A percentile compares a stretch with the other conserved stretches of the same genome.
Conservation (phyloP, 2,113 vertebrate genomes). For the Syngnathus typhle region DNA sequence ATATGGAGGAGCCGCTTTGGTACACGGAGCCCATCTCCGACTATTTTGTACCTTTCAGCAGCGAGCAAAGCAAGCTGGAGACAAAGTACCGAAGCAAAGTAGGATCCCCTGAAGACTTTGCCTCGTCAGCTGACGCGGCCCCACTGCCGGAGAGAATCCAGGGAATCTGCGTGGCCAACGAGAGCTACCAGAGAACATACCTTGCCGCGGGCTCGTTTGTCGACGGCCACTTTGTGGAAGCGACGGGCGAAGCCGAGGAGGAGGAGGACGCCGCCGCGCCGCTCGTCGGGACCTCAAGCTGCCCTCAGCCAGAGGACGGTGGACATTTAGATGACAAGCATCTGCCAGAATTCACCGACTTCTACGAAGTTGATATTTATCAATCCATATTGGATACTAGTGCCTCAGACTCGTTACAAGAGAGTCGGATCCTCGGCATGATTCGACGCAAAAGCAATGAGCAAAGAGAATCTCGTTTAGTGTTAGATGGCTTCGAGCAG, state of each 20-base stretch:
- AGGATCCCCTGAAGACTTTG: constrained; percentile 64
- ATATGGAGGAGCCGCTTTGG: constrained; percentile 96
- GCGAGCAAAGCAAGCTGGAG: constrained; percentile 92
- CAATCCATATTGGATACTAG: constrained; percentile 99
- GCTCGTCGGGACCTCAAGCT: constrained; percentile 85
- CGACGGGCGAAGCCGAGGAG: constrained; percentile 84
- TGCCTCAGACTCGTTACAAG: constrained; percentile 97
- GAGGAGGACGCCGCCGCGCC: constrained; percentile 82
- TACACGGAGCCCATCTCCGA: constrained; percentile 96
- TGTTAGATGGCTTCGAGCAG: constrained; percentile 93
- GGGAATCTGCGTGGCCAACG: constrained; percentile 84
- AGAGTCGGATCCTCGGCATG: constrained; percentile 99
- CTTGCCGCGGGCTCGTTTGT: constrained; percentile 95
- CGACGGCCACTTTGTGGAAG: constrained; percentile 95
- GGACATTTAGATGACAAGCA: constrained; percentile 96
- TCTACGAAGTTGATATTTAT: constrained; percentile 99
- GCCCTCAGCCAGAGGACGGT: constrained; percentile 90
- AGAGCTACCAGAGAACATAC: constrained; percentile 84
- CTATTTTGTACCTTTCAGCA: constrained; percentile 89
- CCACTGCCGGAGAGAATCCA: constrained; percentile 82
- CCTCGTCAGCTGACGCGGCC: constrained; percentile 70
- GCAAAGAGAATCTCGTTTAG: constrained; percentile 91
- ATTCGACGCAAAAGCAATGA: constrained; percentile 95
- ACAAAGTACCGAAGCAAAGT: constrained; percentile 87
- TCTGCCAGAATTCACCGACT: constrained; percentile 97